Percentiles rank a stretch among this genome's conserved stretches.
Conservation (phyloP, 2,797 vertebrate species). For the Clamator glandarius region DNA sequence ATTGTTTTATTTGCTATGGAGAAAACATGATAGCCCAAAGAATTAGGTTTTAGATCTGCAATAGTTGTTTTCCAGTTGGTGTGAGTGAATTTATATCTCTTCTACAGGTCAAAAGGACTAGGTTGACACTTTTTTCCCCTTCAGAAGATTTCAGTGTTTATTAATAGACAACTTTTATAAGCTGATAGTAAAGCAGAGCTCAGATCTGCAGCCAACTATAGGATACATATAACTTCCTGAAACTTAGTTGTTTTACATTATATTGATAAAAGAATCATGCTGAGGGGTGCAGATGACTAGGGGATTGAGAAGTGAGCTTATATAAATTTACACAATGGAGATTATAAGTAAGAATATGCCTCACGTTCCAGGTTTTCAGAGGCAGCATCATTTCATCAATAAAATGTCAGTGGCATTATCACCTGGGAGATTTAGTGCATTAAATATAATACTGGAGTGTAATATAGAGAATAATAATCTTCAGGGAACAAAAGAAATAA, state of each 20-base stretch:
- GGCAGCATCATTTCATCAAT: not conserved
- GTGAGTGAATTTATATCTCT: slow-evolving; percentile 30
- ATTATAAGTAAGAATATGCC: not conserved
- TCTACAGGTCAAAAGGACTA: not conserved
- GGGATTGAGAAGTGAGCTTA: not conserved
- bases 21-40: not conserved
- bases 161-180: not conserved
- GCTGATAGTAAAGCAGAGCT: not conserved
- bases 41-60: slow-evolving; percentile 5
- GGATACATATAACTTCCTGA: not conserved
- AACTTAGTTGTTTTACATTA: not conserved
- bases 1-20: not conserved
- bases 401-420: not conserved
- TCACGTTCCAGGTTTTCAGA: not conserved
- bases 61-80: not conserved
- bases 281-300: not conserved
- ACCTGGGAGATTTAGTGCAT: not conserved
- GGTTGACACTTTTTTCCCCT: not conserved
- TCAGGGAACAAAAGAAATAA: accelerated
- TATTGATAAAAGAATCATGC: not conserved
- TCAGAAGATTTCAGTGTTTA: not conserved
- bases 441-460: not conserved
- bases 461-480: not conserved
- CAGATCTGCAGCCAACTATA: not conserved
- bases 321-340: not conserved